Evolutionary conservation across 92 coral and sea anemone genomes (phyloP).

Genomic region (Phymanthus crucifer): DNA sequence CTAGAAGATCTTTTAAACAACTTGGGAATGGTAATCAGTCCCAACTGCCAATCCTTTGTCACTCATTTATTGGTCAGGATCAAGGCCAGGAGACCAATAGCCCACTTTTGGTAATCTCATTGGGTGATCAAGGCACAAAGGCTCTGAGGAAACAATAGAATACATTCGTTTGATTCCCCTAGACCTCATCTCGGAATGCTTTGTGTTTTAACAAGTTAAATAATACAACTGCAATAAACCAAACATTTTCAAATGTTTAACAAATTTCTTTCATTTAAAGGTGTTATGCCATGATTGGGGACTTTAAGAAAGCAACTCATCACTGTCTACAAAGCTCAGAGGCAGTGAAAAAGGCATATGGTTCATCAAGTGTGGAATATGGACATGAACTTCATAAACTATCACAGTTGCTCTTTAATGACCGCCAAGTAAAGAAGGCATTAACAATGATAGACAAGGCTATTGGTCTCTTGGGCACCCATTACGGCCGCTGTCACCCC

Average conservation of each 20-base stretch:
- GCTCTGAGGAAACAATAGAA: too few relatives aligned
- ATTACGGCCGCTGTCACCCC: constrained; percentile 84
- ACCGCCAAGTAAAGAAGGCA: constrained; percentile 85
- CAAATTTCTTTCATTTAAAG: constrained; percentile 24
- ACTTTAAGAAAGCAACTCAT: constrained; percentile 90
- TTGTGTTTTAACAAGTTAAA: too few relatives aligned
- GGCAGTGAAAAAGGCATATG: constrained; percentile 88
- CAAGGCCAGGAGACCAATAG: too few relatives aligned
- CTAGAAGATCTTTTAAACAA: too few relatives aligned
- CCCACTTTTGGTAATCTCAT: too few relatives aligned
- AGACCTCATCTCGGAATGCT: too few relatives aligned
- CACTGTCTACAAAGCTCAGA: constrained; percentile 93
- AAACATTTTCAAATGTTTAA: neutral
- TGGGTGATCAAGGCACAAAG: too few relatives aligned
- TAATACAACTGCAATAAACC: neutral
- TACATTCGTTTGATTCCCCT: too few relatives aligned
- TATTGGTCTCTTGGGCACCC: constrained; percentile 61
- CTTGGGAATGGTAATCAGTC: too few relatives aligned
- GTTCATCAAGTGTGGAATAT: constrained; percentile 92
- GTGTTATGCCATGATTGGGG: constrained; percentile 90
- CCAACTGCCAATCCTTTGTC: too few relatives aligned
- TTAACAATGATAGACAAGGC: constrained; percentile 82
- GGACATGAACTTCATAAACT: constrained; percentile 96
- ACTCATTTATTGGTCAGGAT: too few relatives aligned
- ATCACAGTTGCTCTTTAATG: constrained; percentile 89